Evolutionary conservation across 1,140 invertebrate species (phyloP).

Genomic region (Melitaea cinxia): DNA sequence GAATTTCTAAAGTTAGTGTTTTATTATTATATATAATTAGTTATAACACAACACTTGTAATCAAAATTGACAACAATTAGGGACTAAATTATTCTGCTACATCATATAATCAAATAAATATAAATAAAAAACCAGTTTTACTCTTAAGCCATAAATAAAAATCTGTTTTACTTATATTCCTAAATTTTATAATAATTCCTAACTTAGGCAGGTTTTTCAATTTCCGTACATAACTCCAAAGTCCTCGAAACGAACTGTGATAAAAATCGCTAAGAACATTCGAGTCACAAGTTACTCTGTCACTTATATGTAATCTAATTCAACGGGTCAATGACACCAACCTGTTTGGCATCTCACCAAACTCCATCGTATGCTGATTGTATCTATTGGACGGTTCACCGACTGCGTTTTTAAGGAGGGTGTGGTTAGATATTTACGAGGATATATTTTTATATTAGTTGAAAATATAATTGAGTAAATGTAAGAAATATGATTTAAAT

Average conservation of each 20-base stretch:
- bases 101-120: too few relatives aligned
- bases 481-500: too few relatives aligned
- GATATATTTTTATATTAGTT: too few relatives aligned
- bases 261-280: constrained; percentile 38
- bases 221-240: background rate
- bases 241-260: constrained; percentile 11
- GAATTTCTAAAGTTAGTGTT: background rate
- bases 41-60: too few relatives aligned
- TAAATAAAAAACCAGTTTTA: too few relatives aligned
- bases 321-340: constrained; percentile 46
- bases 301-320: constrained; percentile 57
- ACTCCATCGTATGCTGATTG: constrained; percentile 31
- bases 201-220: background rate
- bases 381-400: constrained; percentile 20
- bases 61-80: too few relatives aligned
- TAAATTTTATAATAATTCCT: background rate
- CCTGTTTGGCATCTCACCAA: constrained; percentile 54
- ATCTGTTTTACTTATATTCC: too few relatives aligned
- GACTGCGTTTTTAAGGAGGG: constrained; percentile 10
- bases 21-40: too few relatives aligned
- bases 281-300: constrained; percentile 33
- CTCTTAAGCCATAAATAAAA: too few relatives aligned
- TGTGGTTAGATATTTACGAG: too few relatives aligned
- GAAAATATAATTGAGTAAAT: too few relatives aligned
- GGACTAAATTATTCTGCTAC: too few relatives aligned